phyloP scores from a whole-genome alignment of 2,888 invertebrate species.

The Chymomyza amoena region DNA sequence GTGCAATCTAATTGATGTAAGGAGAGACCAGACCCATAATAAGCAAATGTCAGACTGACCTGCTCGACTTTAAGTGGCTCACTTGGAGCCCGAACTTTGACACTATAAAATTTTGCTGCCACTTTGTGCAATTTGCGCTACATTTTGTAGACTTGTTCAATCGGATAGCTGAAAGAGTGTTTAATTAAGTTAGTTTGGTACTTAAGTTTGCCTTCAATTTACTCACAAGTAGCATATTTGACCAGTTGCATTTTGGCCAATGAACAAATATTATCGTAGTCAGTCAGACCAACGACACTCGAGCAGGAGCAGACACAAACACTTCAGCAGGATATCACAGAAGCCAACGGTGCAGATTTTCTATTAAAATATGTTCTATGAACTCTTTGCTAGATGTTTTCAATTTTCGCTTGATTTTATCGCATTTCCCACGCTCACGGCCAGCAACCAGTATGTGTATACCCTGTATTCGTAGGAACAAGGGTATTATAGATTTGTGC shows the following conservation, averaged over 20 bases:
- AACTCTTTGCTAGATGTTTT: conserved; percentile 22
- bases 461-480: no score
- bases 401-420: conserved; percentile 62
- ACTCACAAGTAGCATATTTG: background rate
- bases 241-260: background rate
- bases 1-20: background rate
- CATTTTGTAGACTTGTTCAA: no score
- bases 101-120: no score
- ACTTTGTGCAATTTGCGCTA: no score
- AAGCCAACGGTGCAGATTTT: background rate
- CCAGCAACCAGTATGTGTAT: conserved; percentile 7
- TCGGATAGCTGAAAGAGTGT: no score
- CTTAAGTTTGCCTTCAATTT: background rate
- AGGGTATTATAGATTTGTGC: no score
- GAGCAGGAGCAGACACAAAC: background rate
- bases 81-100: background rate
- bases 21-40: background rate
- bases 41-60: background rate
- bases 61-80: background rate
- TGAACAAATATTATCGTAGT: background rate
- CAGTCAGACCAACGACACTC: no score
- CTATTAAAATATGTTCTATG: conserved; percentile 1
- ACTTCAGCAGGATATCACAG: background rate
- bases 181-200: no score
- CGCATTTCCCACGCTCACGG: conserved; percentile 45